A percentile compares a stretch with the other conserved stretches of the same genome.
These are phyloP conservation scores for Numida meleagris DNA, from an alignment of 2,113 vertebrate genomes.

Conservation along the genomic window DNA sequence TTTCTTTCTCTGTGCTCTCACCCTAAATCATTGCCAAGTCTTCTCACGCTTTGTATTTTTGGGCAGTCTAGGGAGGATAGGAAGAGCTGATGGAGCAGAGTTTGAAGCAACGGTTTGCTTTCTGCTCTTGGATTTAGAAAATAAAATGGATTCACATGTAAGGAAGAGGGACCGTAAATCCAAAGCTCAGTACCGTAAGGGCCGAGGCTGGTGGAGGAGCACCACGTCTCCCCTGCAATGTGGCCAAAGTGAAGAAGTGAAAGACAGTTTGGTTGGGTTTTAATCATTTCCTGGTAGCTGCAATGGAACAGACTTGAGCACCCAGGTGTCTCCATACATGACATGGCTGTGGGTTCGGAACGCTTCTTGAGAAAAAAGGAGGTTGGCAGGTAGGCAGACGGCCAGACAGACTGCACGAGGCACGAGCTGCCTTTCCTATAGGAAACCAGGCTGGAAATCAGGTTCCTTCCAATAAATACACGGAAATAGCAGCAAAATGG, in stretches of 20 bases:
- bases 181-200: neutral
- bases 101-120: neutral
- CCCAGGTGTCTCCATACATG: neutral
- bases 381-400: fast-evolving
- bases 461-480: neutral
- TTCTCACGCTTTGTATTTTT: neutral
- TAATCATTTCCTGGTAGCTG: neutral
- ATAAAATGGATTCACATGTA: neutral
- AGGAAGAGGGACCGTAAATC: neutral
- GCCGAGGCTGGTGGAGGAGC: neutral
- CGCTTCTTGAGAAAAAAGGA: neutral
- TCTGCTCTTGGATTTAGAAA: neutral
- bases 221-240: fast-evolving
- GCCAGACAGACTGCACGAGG: neutral
- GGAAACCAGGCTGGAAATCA: neutral
- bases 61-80: neutral
- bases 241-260: neutral
- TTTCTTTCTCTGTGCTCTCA: neutral
- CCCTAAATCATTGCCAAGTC: neutral
- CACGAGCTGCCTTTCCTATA: neutral
- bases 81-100: neutral
- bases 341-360: fast-evolving
- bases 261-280: neutral
- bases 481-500: neutral
- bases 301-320: neutral